These are phyloP conservation scores for Mellivora capensis DNA, from an alignment of 2,113 vertebrate species.

Conservation along the genomic window DNA sequence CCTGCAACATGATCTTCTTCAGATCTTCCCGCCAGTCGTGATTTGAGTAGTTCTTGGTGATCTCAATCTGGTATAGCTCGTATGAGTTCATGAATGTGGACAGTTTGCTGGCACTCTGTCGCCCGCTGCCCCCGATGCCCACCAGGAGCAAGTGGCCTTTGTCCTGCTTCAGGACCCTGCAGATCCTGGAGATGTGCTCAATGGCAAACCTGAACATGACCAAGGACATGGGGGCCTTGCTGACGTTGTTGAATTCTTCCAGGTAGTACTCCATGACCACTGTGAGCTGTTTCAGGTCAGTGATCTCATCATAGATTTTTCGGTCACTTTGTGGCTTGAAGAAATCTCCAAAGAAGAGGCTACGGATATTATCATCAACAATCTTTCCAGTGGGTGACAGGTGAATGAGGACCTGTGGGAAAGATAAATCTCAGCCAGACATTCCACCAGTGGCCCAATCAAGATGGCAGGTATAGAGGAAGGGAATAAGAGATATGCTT, in stretches of 20 bases:
- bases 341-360: slow-evolving; percentile 94
- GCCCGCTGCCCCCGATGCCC: slow-evolving; percentile 91
- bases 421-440: slow-evolving; percentile 40
- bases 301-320: slow-evolving; percentile 91
- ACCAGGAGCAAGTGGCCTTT: slow-evolving; percentile 91
- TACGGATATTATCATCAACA: slow-evolving; percentile 87
- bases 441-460: background rate
- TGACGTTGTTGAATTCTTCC: slow-evolving; percentile 91
- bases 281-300: slow-evolving; percentile 86
- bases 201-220: slow-evolving; percentile 96
- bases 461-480: slow-evolving; percentile 81
- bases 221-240: slow-evolving; percentile 92
- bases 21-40: slow-evolving; percentile 92
- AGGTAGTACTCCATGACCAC: slow-evolving; percentile 90
- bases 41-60: slow-evolving; percentile 88
- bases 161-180: slow-evolving; percentile 92
- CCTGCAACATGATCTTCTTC: slow-evolving; percentile 90
- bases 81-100: slow-evolving; percentile 90
- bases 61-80: slow-evolving; percentile 91
- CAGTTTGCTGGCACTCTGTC: slow-evolving; percentile 90
- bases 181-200: slow-evolving; percentile 94
- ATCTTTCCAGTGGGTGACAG: slow-evolving; percentile 87
- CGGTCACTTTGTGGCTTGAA: slow-evolving; percentile 80
- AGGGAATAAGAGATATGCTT: slow-evolving; percentile 81
- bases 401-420: slow-evolving; percentile 87